Evolutionary conservation across 2,797 vertebrate species (phyloP), one percentile per base, ranked within the genome.

Genomic region (Molossus molossus): DNA sequence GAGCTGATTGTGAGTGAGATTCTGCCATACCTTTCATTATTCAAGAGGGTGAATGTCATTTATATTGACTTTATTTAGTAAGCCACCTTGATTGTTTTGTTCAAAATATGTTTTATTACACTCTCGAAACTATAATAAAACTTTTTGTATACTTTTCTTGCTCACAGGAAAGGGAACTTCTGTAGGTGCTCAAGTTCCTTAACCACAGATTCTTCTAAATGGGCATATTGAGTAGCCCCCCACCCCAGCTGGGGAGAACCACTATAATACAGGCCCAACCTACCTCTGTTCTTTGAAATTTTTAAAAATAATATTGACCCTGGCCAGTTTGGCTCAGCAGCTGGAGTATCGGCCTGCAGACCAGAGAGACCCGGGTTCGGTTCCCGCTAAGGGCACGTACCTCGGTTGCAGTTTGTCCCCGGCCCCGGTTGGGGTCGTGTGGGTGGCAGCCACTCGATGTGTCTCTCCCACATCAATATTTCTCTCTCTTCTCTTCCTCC

Each of bases 71-170:
- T 29, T 84, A 37, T 75, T 60, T 90, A 77, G 29, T 77, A 72
- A 21, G 79, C 13, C 85, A 27, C n/a, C 25, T 92, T 25, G 33
- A 79, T 60, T 33, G 12, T 70, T 80, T 94, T 81, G 37, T 87
- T 95, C n/a, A 57, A 89, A 57, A 18, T 69, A 8, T 48, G 91
- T 86, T 75, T 91, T 64, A 67, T 88, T 77, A 58, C n/a, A 57
- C 48, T 91, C 27, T 20, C 64, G 64, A 89, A 97, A 93, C 17
- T 45, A 21, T 23, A 40, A 72, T 72, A 72, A 45, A 72, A 72
- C 69, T 72, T 72, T 13, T 23, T 70, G 20, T 21, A 4, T 69
- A 33, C 37, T 72, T 45, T 45, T 37, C 37, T 67, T 57, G 3
- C 11, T 73, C 64, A 48, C 29, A 80, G 37, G 69, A 77, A 77